Evolutionary conservation across 2,113 vertebrate species (phyloP), one percentile per base, ranked within the genome.

Genomic region (Ceuthmochares aereus): DNA sequence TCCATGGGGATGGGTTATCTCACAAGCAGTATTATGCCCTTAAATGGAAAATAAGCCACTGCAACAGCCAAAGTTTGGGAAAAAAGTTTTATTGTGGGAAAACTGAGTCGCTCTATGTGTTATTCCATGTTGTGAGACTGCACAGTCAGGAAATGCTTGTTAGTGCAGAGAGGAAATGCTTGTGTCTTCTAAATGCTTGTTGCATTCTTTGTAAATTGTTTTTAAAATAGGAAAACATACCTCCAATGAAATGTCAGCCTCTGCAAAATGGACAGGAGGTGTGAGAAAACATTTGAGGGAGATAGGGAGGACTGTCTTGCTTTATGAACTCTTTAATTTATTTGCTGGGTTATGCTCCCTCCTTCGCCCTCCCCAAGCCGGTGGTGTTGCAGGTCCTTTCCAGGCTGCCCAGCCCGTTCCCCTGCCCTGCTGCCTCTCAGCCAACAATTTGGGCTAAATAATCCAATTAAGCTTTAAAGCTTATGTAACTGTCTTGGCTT

Each of bases 381-480:
- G 26, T 14, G 55, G 47, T 37, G 63, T 25, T 54, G 59, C 83
- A 42, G 83, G 42, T 90, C 60, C 69, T 90, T 67, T 60, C 73
- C 75, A 27, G 74, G 27, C 84, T 75, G 64, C 84, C 85, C 2
- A 0, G 80, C 55, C 6, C 0, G 22, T 64, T 84, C 73, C 60
- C 59, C 4, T 0, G 62, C 86, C 91, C 55, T 0, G 3, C 87
- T 77, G 86, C 89, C 75, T 87, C 79, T 75, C 4, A 1, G 91
- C 89, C 91, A 89, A 27, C 9, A 6, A 47, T 72, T 96, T 93
- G 69, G 89, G 84, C 89, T 95, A 86, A 95, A 94, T 97, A 95
- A 95, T 87, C 93, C 91, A 97, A 95, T 97, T 96, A 94, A 86
- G 89, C 47, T 88, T 84, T 89, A 87, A 64, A 84, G 89, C 59